These are phyloP conservation scores for Epirrhoe tristata DNA, from an alignment of 2,888 invertebrate genomes.

Conservation along the genomic window DNA sequence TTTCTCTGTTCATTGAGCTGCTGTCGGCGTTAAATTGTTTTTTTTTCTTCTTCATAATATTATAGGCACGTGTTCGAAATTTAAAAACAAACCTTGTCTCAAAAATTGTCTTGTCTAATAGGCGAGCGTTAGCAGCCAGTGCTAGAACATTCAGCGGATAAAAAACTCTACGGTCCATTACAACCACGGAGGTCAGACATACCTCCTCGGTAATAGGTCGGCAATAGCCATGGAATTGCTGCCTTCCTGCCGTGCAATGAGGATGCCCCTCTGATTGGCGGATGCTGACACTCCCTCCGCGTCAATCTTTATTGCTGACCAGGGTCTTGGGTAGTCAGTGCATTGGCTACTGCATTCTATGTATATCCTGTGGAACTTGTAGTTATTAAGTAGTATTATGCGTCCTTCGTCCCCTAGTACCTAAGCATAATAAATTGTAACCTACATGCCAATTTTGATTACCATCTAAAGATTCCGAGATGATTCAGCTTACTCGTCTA, in stretches of 20 bases:
- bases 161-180: not conserved
- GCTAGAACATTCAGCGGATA: no score
- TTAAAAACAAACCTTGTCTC: not conserved
- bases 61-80: constrained; percentile 46
- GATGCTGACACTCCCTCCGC: constrained; percentile 56
- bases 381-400: no score
- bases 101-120: not conserved
- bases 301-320: constrained; percentile 51
- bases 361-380: not conserved
- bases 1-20: constrained; percentile 83
- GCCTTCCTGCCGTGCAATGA: constrained; percentile 74
- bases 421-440: no score
- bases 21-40: constrained; percentile 82
- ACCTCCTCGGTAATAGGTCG: constrained; percentile 20
- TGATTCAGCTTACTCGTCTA: no score
- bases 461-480: no score
- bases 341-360: not conserved
- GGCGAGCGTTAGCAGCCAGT: no score
- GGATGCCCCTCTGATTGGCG: constrained; percentile 76
- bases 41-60: constrained; percentile 72
- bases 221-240: constrained; percentile 52
- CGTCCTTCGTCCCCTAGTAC: no score
- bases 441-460: no score
- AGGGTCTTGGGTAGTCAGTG: constrained; percentile 25
- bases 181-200: constrained; percentile 25